These are phyloP conservation scores for Drosophila punjabiensis DNA, from an alignment of 1,140 invertebrate genomes.

Conservation along the genomic window DNA sequence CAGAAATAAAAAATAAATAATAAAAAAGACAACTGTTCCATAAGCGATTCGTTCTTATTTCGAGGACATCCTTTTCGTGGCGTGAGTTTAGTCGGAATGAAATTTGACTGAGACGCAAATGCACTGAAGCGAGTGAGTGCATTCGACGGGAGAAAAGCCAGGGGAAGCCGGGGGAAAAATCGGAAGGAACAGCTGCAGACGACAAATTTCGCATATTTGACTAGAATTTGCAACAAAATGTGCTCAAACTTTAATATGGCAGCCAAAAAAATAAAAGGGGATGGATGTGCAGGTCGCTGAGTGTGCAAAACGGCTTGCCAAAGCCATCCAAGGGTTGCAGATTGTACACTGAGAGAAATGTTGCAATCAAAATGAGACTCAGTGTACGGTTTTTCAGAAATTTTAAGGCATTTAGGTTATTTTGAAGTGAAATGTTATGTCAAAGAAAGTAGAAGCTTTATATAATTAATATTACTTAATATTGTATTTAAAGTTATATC, in stretches of 20 bases:
- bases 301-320: conserved; percentile 36
- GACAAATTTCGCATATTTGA: conserved; percentile 48
- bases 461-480: not conserved
- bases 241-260: conserved; percentile 42
- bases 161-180: not conserved
- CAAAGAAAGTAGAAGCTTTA: not conserved
- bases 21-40: too few relatives aligned
- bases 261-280: conserved; percentile 20
- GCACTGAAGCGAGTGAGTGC: conserved; percentile 33
- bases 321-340: conserved; percentile 40
- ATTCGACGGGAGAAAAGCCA: not conserved
- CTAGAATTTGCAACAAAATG: conserved; percentile 50
- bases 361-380: not conserved
- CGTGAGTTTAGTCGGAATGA: conserved; percentile 41
- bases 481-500: not conserved
- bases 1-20: conserved; percentile 18
- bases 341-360: conserved; percentile 17
- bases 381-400: not conserved
- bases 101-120: conserved; percentile 40
- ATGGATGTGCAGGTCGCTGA: conserved; percentile 47
- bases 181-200: conserved; percentile 42
- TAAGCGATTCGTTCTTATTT: conserved; percentile 6
- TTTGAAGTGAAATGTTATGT: not conserved
- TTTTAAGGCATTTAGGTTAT: not conserved
- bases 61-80: conserved; percentile 28